phyloP scores from a whole-genome alignment of 2,888 invertebrate species.

The Philereme transversata region DNA sequence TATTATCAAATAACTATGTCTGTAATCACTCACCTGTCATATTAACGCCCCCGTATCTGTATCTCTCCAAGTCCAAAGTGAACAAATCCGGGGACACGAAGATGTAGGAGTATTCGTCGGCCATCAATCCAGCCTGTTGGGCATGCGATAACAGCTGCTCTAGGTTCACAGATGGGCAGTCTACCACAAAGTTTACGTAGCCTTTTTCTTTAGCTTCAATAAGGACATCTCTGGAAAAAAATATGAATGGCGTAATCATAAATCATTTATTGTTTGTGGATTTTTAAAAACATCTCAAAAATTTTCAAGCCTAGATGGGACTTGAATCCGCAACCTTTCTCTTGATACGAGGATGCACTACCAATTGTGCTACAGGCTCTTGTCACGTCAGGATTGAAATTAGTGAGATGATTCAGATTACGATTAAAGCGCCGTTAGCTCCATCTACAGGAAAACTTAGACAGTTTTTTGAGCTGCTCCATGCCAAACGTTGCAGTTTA shows the following conservation, averaged over 20 bases:
- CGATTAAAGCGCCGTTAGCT: no score
- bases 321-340: no score
- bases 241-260: neutral
- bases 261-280: neutral
- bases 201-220: slow-evolving; percentile 87
- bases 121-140: slow-evolving; percentile 93
- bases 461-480: no score
- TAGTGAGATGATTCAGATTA: no score
- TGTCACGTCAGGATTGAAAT: no score
- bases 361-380: no score
- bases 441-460: no score
- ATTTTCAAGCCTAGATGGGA: no score
- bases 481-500: no score
- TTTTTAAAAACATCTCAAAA: no score
- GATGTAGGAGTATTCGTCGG: slow-evolving; percentile 90
- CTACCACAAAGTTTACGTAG: slow-evolving; percentile 89
- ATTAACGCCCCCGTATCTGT: slow-evolving; percentile 91
- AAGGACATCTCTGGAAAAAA: slow-evolving; percentile 84
- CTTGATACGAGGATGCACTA: no score
- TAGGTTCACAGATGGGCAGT: slow-evolving; percentile 86
- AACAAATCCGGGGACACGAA: slow-evolving; percentile 92
- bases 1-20: neutral
- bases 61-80: slow-evolving; percentile 89
- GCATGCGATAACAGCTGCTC: slow-evolving; percentile 84
- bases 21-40: slow-evolving; percentile 85